Percentiles rank a stretch among this genome's conserved stretches.
Evolutionary conservation across 2,888 invertebrate genomes (phyloP).

Genomic region (Folsomia manolachei): DNA sequence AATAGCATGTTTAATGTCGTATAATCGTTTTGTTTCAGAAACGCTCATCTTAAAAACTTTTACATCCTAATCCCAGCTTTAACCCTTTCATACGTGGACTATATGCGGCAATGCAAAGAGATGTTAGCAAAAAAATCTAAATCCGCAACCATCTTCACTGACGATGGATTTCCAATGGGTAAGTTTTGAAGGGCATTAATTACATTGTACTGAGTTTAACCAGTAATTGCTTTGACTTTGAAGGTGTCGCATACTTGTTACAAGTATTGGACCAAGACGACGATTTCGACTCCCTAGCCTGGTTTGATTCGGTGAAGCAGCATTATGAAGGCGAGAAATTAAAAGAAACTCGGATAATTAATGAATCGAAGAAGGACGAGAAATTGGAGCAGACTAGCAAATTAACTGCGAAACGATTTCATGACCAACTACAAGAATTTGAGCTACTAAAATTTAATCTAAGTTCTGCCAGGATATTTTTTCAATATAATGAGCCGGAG

Average conservation of each 20-base stretch:
- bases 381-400: constrained; percentile 90
- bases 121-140: constrained; percentile 81
- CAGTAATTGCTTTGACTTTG: constrained; percentile 21
- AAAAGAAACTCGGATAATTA: constrained; percentile 49
- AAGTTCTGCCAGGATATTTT: constrained; percentile 92
- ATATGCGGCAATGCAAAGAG: constrained; percentile 86
- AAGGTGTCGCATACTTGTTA: constrained; percentile 81
- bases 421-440: constrained; percentile 69
- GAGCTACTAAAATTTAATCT: constrained; percentile 85
- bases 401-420: constrained; percentile 74
- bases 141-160: constrained; percentile 85
- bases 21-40: constrained; percentile 64
- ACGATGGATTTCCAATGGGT: constrained; percentile 98
- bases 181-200: constrained; percentile 51
- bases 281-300: constrained; percentile 88
- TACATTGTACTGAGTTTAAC: too few relatives aligned
- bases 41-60: constrained; percentile 86
- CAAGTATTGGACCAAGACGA: constrained; percentile 81
- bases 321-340: constrained; percentile 43
- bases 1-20: background rate
- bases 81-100: constrained; percentile 91
- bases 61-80: constrained; percentile 89
- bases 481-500: constrained; percentile 60
- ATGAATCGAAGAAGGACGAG: constrained; percentile 64
- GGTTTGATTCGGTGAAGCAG: constrained; percentile 64